Base-by-base conservation (phyloP, 2,888 invertebrate species). In the Platypus cylindrus region DNA sequence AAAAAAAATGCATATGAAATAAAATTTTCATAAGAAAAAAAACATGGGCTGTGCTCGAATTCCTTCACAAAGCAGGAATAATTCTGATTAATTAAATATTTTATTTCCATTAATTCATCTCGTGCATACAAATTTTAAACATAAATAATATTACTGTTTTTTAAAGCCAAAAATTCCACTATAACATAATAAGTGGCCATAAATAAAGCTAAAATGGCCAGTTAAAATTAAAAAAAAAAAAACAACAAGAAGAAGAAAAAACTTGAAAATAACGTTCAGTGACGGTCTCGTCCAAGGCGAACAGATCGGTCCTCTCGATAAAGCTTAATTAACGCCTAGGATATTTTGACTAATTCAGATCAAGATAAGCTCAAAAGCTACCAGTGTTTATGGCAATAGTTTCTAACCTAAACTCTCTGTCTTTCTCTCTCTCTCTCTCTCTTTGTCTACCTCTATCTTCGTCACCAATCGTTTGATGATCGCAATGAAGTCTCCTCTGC, bases 311-410 rank as follows among this genome's bases (percentile, higher is more conserved):
- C 37, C 28, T 35, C 29, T 46, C 46, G 53, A 51, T 48, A 51
- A 50, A 39, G 44, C 48, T 51, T 54, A 54, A 54, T 54, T 53
- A 53, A 52, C 49, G 51, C 47, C 48, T 40, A 45, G 46, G 48
- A 48, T 47, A 27, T 53, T 53, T 43, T 52, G 51, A 53, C 51
- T 51, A 52, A 52, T 51, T 51, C 47, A 40, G 48, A 53, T 53
- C 47, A 32, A 49, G 53, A 54, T 53, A 51, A 53, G 46, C 32
- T 36, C 37, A 45, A 39, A 51, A 47, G 54, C 53, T 53, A 50
- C 54, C 48, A 51, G 52, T 52, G 51, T 54, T 53, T 44, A 44
- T n/a, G n/a, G n/a, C n/a, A n/a, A n/a, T n/a, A n/a, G 57, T 59
- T 58, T 53, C 51, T 41, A 37, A 45, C 53, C 50, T 38, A 30